Base-by-base conservation (phyloP, 2,113 vertebrate genomes). In the Gallinago jamesoni region DNA sequence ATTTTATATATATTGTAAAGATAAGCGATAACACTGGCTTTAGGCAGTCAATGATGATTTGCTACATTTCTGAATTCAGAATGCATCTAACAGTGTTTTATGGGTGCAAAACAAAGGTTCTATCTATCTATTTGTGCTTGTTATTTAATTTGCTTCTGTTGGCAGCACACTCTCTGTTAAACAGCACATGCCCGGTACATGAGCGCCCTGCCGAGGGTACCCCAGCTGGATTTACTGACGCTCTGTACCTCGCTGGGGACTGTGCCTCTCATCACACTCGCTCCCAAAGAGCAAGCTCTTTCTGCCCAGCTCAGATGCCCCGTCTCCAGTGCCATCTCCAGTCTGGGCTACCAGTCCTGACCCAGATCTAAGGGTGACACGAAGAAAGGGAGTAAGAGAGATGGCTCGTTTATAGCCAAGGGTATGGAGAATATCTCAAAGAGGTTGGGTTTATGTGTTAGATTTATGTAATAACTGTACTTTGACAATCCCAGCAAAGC, bases 151-250 rank as follows among this genome's bases (percentile, higher is more conserved):
- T 72, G 35, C 25, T 47, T 70, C 86, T 62, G 47, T 41, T 59
- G 84, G 53, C 45, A 20, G 23, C 24, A n/a, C 48, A 11, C 37
- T 3, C 4, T 3, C 31, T 53, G n/a, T 37, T 80, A 55, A 37
- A 8, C 1, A 55, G 23, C 25, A 1, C 1, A 22, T 3, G 4
- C 25, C 47, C 0, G 0, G 7, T 80, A 14, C 1, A 1, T 16
- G 37, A 81, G 60, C 87, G n/a, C 1, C 60, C 22, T 67, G 52
- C 52, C 22, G 17, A 12, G 39, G 47, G 22, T 4, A 33, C 20
- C 50, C 82, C 37, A 5, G 27, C 59, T 72, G 1, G 41, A 10
- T 28, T 35, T 27, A 4, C 28, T 35, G 20, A 7, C 50, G 7
- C 35, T 62, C 23, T 0, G 1, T 19, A 16, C 45, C 55, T 66